Evolutionary conservation across 2,888 invertebrate species (phyloP), one percentile per base, ranked within the genome.

Genomic region (Cephus pulcher): DNA sequence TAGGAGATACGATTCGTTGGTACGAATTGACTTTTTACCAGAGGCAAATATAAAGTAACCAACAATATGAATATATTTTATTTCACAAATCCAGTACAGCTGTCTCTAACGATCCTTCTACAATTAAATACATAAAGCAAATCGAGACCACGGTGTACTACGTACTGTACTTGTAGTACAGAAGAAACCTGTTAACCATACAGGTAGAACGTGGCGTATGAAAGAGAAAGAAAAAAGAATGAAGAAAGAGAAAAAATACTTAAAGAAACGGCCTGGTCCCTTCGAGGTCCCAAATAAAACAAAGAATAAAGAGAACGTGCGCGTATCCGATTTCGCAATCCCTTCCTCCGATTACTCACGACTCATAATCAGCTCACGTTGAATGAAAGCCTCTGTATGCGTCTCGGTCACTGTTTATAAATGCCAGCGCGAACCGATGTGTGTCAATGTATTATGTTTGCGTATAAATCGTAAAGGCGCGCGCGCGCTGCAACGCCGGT

Each of bases 341-440:
- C 76, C 75, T 79, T 79, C 81, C 82, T 71, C 78, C 80, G 82
- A 80, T 83, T 83, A 81, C 79, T 78, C 79, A 73, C 75, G 77
- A 37, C 79, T 78, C 79, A 77, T 83, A 83, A 85, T 85, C 85
- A 79, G 75, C 78, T 78, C 74, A 69, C 74, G 79, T 75, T 82
- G 84, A 85, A 85, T 84, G 85, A 83, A 85, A 80, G 80, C 75
- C 80, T 84, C 81, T 80, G 79, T 82, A 79, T 79, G 76, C 69
- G 79, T 79, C 79, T 76, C 35, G 78, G 23, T 71, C 70, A 77
- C 78, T 84, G 84, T 85, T 85, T 85, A 85, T 80, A 85, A 84
- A 85, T 81, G 82, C 85, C 83, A 82, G 83, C 75, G 81, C 78
- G 78, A 80, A 82, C 80, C 82, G 84, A 84, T 80, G 81, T 80